phyloP scores from a whole-genome alignment of 1,140 invertebrate genomes.

The Asbolus verrucosus region DNA sequence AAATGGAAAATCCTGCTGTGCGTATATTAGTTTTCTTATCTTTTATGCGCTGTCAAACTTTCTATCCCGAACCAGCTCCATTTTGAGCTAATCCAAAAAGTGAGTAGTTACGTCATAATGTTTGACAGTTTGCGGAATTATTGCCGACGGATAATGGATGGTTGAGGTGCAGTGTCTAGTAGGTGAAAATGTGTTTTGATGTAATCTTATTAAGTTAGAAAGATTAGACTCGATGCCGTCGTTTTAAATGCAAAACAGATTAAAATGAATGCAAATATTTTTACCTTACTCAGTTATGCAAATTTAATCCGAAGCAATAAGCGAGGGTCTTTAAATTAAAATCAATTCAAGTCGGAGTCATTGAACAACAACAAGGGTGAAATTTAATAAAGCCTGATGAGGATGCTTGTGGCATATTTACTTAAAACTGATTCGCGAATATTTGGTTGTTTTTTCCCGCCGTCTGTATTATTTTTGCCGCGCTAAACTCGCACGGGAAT shows the following conservation, averaged over 20 bases:
- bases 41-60: constrained; percentile 33
- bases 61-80: constrained; percentile 30
- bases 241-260: constrained; percentile 45
- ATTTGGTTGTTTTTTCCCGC: background rate
- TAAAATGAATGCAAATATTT: constrained; percentile 46
- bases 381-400: constrained; percentile 36
- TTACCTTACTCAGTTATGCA: constrained; percentile 44
- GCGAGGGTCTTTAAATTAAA: constrained; percentile 44
- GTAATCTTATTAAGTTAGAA: constrained; percentile 31
- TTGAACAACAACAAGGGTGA: constrained; percentile 40
- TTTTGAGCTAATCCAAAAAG: constrained; percentile 16
- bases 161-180: constrained; percentile 8
- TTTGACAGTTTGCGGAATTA: constrained; percentile 28
- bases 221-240: constrained; percentile 12
- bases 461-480: background rate
- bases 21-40: constrained; percentile 38
- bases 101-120: constrained; percentile 4
- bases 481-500: too few species aligned
- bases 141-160: constrained; percentile 6
- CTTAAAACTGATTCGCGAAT: constrained; percentile 15
- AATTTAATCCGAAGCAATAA: constrained; percentile 45
- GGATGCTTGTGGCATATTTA: constrained; percentile 33
- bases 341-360: constrained; percentile 42
- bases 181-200: constrained; percentile 25
- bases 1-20: constrained; percentile 33